These are phyloP conservation scores for Peromyscus nudipes DNA, from an alignment of 2,797 vertebrate genomes.

Conservation along the genomic window DNA sequence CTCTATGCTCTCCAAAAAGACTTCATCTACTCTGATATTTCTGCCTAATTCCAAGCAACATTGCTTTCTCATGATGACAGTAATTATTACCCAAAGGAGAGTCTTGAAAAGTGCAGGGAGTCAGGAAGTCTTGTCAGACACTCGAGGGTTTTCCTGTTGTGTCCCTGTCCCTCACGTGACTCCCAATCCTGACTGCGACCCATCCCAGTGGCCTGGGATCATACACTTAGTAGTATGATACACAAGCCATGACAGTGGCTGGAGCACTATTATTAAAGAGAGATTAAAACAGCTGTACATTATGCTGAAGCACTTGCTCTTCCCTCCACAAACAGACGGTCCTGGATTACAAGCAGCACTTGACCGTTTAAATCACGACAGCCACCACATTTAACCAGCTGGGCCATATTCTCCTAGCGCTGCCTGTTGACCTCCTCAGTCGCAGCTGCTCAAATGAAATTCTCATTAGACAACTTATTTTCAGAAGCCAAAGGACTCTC, in stretches of 20 bases:
- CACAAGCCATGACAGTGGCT: constrained; percentile 91
- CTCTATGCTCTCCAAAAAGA: constrained; percentile 10
- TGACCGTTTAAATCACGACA: constrained; percentile 98
- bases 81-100: constrained; percentile 63
- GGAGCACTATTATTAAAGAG: constrained; percentile 95
- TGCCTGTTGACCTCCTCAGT: constrained; percentile 91
- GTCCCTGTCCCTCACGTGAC: constrained; percentile 65
- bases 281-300: constrained; percentile 99
- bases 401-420: constrained; percentile 94
- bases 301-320: constrained; percentile 95
- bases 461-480: constrained; percentile 91
- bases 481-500: constrained; percentile 89
- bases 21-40: constrained; percentile 38
- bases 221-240: constrained; percentile 84
- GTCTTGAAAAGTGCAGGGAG: constrained; percentile 37
- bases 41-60: constrained; percentile 12
- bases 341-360: constrained; percentile 97
- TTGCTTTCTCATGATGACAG: constrained; percentile 10
- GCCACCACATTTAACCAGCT: constrained; percentile 97
- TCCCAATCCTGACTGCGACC: constrained; percentile 74
- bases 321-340: constrained; percentile 94
- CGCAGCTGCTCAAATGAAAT: constrained; percentile 91
- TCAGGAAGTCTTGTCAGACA: constrained; percentile 34
- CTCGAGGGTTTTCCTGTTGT: neutral
- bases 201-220: constrained; percentile 59